Conservation (phyloP, 35 echinoderm and acorn worm species). For the Antedon bifida region DNA sequence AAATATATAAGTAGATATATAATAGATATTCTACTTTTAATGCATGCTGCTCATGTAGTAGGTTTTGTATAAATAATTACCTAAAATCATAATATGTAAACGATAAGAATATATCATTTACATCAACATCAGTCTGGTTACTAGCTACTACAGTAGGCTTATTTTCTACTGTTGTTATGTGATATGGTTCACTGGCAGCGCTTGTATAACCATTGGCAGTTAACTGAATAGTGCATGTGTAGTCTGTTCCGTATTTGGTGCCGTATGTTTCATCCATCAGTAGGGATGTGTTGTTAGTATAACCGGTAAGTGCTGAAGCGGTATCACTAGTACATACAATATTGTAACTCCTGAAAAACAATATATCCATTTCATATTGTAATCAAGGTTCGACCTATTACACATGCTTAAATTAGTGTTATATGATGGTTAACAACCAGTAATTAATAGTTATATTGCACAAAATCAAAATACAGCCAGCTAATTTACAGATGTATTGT, state of each 20-base stretch:
- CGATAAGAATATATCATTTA: constrained; percentile 22
- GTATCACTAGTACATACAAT: constrained; percentile 33
- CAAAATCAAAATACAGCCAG: too few species aligned
- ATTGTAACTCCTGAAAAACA: constrained; percentile 14
- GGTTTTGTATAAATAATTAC: constrained; percentile 35
- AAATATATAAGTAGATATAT: too few species aligned
- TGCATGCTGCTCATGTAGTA: too few species aligned
- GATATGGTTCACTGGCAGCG: constrained; percentile 12
- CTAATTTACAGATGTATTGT: too few species aligned
- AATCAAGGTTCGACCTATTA: too few species aligned
- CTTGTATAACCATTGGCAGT: constrained; percentile 21
- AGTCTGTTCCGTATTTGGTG: constrained; percentile 35
- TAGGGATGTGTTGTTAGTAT: background rate
- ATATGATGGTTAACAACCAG: too few species aligned
- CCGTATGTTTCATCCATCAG: constrained; percentile 22
- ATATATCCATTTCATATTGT: too few species aligned
- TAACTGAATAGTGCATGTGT: constrained; percentile 31
- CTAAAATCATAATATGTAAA: constrained; percentile 83
- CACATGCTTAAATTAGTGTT: too few species aligned
- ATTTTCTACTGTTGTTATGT: constrained; percentile 38
- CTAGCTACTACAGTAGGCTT: constrained; percentile 10
- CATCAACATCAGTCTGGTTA: constrained; percentile 7
- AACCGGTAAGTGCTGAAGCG: constrained; percentile 7
- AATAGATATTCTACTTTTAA: too few species aligned
- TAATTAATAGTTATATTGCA: too few species aligned